phyloP scores from a whole-genome alignment of 2,888 invertebrate genomes.

The Ichneumoninae sp. region DNA sequence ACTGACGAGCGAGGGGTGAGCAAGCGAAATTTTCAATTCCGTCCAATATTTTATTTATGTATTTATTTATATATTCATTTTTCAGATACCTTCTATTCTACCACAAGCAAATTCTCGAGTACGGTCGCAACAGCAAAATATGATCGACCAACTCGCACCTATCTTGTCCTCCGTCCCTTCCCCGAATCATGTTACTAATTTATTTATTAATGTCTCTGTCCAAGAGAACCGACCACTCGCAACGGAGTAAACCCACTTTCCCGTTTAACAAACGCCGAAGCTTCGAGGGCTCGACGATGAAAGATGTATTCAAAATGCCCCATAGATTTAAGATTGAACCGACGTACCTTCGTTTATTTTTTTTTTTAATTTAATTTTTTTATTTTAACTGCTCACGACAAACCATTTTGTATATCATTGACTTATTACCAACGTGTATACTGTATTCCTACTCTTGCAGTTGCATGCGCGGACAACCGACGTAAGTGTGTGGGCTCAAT shows the following conservation, averaged over 20 bases:
- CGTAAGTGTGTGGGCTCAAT: constrained; percentile 64
- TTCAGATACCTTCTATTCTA: constrained; percentile 97
- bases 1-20: constrained; percentile 97
- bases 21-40: neutral
- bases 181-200: constrained; percentile 44
- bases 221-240: constrained; percentile 5
- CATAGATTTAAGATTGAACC: constrained; percentile 79
- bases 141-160: constrained; percentile 78
- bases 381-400: constrained; percentile 68
- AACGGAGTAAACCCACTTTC: neutral
- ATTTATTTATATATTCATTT: constrained; percentile 77
- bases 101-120: constrained; percentile 97
- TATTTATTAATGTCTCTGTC: constrained; percentile 5
- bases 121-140: constrained; percentile 85
- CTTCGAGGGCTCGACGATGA: constrained; percentile 7
- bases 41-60: constrained; percentile 62
- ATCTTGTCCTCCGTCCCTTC: constrained; percentile 59
- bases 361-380: constrained; percentile 71
- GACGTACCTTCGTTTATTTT: constrained; percentile 63
- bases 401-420: constrained; percentile 78
- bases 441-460: constrained; percentile 71
- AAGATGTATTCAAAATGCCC: constrained; percentile 31
- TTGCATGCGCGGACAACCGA: constrained; percentile 70
- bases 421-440: constrained; percentile 70
- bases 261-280: neutral